Base-by-base conservation (phyloP, 2,113 vertebrate genomes). In the Phycodurus eques region DNA sequence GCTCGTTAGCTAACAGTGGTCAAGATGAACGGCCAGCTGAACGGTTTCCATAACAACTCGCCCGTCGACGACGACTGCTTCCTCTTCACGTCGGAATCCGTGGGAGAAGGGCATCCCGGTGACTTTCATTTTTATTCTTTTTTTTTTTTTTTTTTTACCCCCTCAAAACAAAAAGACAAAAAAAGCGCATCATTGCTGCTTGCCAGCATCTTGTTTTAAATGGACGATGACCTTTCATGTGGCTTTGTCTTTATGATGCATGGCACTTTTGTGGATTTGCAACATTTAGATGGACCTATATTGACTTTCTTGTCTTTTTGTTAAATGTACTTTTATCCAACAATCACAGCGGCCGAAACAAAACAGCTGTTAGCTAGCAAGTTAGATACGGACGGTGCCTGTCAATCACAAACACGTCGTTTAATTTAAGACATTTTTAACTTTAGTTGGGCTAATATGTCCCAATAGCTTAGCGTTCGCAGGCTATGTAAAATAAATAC, bases 81-180 rank as follows among this genome's bases (percentile, higher is more conserved):
- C 85, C 94, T 98, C 54, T 98, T 98, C 90, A 96, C 96, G 1
- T 98, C 96, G 0, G 96, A 98, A 67, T 97, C 96, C 0, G 92
- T 93, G 8, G 92, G 92, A 54, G 92, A 93, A 81, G 92, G 92
- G 70, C 92, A 93, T 54, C 95, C 96, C 63, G 96, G 96, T 97
- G 79, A 91, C 94, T 81, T 74, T 33, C 7, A 17, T 9, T 42
- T 42, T 20, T 20, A 20, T 53, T 20, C 2, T 19, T 51, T 8
- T 19, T 7, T 53, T 53, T 53, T 8, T 20, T 19, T 27, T 27
- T 27, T 27, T 27, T 27, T 27, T 27, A 3, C 35, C 35, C 35
- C 35, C 35, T 39, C 35, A 39, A 27, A 27, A 27, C 27, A 27
- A 27, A 27, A 27, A 27, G 1, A 27, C 27, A 27, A 27, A 27